These are phyloP conservation scores for Elachura formosa DNA, from an alignment of 2,113 vertebrate species.

Conservation along the genomic window DNA sequence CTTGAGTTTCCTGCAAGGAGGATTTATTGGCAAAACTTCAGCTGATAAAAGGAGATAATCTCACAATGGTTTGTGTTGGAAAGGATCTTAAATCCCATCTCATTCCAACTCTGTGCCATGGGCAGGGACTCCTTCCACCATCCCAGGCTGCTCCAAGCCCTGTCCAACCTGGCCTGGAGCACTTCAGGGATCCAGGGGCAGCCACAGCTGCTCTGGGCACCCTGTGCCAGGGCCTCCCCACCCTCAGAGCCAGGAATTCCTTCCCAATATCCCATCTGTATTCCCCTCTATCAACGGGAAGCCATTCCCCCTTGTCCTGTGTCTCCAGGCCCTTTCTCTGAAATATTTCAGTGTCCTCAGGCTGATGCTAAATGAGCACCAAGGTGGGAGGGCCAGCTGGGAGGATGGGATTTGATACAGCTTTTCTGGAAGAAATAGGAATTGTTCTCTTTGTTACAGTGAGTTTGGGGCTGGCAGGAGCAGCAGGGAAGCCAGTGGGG, in stretches of 20 bases:
- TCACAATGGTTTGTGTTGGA: neutral
- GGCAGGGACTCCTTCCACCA: neutral
- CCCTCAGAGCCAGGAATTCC: fast-evolving
- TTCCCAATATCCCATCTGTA: neutral
- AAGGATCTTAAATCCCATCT: neutral
- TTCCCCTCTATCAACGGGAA: neutral
- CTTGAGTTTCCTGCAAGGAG: neutral
- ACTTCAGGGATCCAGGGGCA: neutral
- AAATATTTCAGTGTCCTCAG: neutral
- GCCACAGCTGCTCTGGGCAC: neutral
- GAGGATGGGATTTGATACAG: neutral
- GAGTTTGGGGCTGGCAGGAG: neutral
- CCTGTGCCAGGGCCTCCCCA: neutral
- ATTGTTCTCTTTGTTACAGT: neutral
- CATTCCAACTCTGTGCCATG: neutral
- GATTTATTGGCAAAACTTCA: constrained; percentile 4
- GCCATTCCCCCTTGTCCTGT: neutral
- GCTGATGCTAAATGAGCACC: neutral
- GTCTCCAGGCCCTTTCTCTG: neutral
- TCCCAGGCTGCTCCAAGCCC: neutral
- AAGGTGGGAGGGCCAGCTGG: neutral
- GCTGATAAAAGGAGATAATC: neutral
- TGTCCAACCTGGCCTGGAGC: fast-evolving
- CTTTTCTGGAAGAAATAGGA: neutral
- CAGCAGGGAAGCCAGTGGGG: neutral